Evolutionary conservation across 2,113 vertebrate species (phyloP).

Genomic region (Rafetus swinhoei): DNA sequence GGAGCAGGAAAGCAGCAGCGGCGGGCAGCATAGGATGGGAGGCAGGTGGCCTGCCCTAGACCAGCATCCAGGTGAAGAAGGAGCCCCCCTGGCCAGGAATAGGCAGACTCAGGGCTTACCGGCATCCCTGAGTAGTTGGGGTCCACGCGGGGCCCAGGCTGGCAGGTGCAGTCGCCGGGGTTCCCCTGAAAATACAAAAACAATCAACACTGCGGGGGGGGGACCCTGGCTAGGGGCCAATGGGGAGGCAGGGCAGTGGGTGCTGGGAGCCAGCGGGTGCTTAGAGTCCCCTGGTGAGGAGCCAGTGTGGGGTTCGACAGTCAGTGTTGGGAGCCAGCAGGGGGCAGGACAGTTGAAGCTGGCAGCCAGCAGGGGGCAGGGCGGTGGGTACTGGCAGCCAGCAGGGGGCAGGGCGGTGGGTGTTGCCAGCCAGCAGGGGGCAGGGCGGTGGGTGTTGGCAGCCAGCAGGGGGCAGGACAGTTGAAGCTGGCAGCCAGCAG

Average conservation of each 20-base stretch:
- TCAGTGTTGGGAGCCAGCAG: not conserved
- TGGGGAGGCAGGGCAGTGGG: not conserved
- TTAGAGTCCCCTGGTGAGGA: not conserved
- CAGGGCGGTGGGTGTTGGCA: not conserved
- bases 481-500: not conserved
- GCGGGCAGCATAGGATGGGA: slow-evolving; percentile 4
- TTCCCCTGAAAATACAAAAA: slow-evolving; percentile 83
- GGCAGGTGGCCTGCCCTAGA: not conserved
- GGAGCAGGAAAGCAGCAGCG: not conserved
- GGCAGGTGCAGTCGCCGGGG: slow-evolving; percentile 88
- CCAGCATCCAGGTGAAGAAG: slow-evolving; percentile 12
- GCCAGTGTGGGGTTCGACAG: not conserved
- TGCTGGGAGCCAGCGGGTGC: not conserved
- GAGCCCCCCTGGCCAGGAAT: not conserved
- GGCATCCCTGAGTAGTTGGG: slow-evolving; percentile 83
- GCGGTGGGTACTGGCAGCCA: too few species aligned
- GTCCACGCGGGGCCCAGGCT: slow-evolving; percentile 71
- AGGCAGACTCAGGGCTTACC: slow-evolving; percentile 78
- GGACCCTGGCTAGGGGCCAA: not conserved
- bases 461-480: not conserved
- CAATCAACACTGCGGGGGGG: not conserved
- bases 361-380: not conserved
- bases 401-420: not conserved
- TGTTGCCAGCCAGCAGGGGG: not conserved
- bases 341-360: too few species aligned